Evolutionary conservation across 2,797 vertebrate genomes (phyloP), one percentile per base, ranked within the genome.

Genomic region (Helicolenus hilgendorfi): DNA sequence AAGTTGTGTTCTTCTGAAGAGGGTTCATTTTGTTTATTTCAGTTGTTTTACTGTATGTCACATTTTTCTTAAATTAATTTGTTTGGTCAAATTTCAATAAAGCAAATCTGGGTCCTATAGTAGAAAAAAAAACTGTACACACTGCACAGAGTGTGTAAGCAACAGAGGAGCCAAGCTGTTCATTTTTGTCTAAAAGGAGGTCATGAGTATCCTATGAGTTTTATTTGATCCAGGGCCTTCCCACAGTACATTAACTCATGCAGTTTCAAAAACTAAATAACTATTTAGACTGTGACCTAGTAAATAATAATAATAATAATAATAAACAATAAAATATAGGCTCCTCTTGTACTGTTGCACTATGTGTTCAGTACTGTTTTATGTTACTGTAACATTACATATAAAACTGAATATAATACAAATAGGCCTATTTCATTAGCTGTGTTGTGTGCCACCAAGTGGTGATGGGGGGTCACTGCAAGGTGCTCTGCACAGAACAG

Each of bases 381-480:
- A 29, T 33, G 10, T 7, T 24, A n/a, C 6, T 2, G 5, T 33
- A 9, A 53, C 10, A 22, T 14, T 2, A 59, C 1, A 72, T 8
- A 64, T 9, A 33, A 24, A 69, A 33, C 11, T 36, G 3, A 76
- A 56, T 53, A n/a, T 53, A 9, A 53, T 53, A 53, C 18, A 53
- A 45, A 45, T 18, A 41, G 64, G 15, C 2, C 6, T 9, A 0
- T 72, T 53, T 79, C 9, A 29, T 56, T 15, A 27, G 89, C 41
- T 92, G 88, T 77, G 38, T 77, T 62, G 80, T 62, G 79, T 45
- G 91, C 76, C 95, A 89, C 72, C 89, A 6, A 94, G 95, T 79
- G 96, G 93, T 24, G n/a, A n/a, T 31, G 4, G 1, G 3, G 2
- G 1, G 65, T 77, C 7, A 90, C 64, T 92, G 69, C 93, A 89